These are phyloP conservation scores for Ametastegia equiseti DNA, from an alignment of 2,888 invertebrate species.

Conservation along the genomic window DNA sequence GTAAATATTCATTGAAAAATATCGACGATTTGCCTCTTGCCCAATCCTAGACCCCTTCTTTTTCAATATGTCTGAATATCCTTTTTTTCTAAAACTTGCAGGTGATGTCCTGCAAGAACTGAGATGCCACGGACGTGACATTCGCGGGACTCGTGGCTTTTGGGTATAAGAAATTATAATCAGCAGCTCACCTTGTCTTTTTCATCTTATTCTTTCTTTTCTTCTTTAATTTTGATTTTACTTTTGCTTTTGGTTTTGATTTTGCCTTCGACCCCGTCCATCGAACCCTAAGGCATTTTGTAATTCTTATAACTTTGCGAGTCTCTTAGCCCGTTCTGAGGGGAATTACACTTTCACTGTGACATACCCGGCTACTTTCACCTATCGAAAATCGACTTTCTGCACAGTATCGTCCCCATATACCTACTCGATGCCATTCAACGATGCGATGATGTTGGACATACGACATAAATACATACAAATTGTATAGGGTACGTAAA, in stretches of 20 bases:
- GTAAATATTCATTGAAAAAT: not conserved
- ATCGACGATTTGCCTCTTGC: not conserved
- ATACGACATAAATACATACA: too few relatives aligned
- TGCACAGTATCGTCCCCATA: not conserved
- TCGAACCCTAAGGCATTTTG: constrained; percentile 19
- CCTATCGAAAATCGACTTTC: constrained; percentile 27
- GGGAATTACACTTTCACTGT: constrained; percentile 14
- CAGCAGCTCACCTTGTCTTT: not conserved
- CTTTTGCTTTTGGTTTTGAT: too few relatives aligned
- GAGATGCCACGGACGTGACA: too few relatives aligned
- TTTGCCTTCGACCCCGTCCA: not conserved
- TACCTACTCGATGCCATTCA: not conserved
- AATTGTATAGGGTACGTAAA: not conserved
- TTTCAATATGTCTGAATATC: too few relatives aligned
- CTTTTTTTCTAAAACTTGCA: too few relatives aligned
- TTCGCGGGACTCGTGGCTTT: too few relatives aligned
- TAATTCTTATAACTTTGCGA: constrained; percentile 3
- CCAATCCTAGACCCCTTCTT: too few relatives aligned
- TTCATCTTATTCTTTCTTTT: not conserved
- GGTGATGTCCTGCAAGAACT: too few relatives aligned
- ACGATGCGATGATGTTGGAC: too few relatives aligned
- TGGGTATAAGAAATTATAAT: not conserved
- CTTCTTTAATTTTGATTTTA: too few relatives aligned
- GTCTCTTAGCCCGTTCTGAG: not conserved
- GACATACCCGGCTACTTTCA: constrained; percentile 12